phyloP scores from a whole-genome alignment of 1,140 invertebrate genomes.

The Lutraria rhynchaena region DNA sequence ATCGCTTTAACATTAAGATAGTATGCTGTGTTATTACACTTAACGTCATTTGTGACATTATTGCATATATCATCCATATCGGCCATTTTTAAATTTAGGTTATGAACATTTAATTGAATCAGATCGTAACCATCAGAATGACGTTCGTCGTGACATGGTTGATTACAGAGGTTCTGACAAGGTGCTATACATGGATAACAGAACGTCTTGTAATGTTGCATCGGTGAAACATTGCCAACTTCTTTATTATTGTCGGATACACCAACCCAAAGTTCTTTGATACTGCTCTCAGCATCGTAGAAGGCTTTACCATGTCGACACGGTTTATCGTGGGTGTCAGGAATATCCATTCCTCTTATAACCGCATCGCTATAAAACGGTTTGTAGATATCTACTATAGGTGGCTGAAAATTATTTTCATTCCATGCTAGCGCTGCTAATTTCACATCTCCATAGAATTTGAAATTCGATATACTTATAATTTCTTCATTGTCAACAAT shows the following conservation, averaged over 20 bases:
- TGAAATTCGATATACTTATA: constrained; percentile 12
- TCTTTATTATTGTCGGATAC: constrained; percentile 18
- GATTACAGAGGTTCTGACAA: constrained; percentile 25
- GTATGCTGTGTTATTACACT: constrained; percentile 41
- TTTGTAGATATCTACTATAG: constrained; percentile 21
- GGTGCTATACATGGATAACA: constrained; percentile 18
- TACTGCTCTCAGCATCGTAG: constrained; percentile 43
- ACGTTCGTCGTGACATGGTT: constrained; percentile 5
- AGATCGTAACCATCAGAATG: constrained; percentile 18
- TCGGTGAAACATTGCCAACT: background rate
- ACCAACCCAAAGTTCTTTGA: constrained; percentile 48
- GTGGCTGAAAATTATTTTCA: constrained; percentile 33
- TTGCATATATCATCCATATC: background rate
- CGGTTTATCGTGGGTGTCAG: constrained; percentile 16
- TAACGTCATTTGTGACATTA: constrained; percentile 31
- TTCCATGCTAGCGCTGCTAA: constrained; percentile 14
- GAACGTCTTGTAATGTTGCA: constrained; percentile 24
- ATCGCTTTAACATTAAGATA: constrained; percentile 35
- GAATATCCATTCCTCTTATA: constrained; percentile 8
- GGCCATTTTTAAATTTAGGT: background rate
- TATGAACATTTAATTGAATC: constrained; percentile 8
- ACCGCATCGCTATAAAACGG: constrained; percentile 32
- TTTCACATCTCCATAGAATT: constrained; percentile 28
- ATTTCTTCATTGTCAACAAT: constrained; percentile 37
- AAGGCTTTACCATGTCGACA: constrained; percentile 29